Conservation (phyloP, 1,140 invertebrate genomes). For the Philaenus spumarius region DNA sequence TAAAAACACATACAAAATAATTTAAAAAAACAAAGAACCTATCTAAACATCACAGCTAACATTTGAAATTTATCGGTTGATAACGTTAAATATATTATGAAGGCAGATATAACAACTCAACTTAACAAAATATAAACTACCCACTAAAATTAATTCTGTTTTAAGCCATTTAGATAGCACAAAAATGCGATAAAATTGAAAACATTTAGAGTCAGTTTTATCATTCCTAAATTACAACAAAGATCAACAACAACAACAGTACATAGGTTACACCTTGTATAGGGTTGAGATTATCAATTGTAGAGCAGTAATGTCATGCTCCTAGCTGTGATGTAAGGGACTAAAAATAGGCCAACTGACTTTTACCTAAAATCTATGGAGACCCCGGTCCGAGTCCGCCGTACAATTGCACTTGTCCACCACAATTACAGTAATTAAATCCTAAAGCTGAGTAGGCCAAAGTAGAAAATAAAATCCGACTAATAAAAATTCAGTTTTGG, state of each 20-base stretch:
- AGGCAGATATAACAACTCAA: slow-evolving; percentile 3
- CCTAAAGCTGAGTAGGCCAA: slow-evolving; percentile 17
- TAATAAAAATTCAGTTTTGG: too few relatives aligned
- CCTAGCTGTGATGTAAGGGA: slow-evolving; percentile 9
- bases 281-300: too few relatives aligned
- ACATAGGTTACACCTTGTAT: slow-evolving; percentile 10
- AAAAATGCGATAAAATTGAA: slow-evolving; percentile 15
- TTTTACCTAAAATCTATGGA: background rate
- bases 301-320: too few relatives aligned
- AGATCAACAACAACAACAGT: slow-evolving; percentile 15
- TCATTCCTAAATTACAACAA: slow-evolving; percentile 14
- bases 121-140: background rate
- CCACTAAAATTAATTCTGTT: slow-evolving; percentile 8
- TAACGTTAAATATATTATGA: slow-evolving; percentile 7
- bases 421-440: too few relatives aligned
- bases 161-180: slow-evolving; percentile 14
- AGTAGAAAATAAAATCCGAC: background rate
- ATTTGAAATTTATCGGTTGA: slow-evolving; percentile 11
- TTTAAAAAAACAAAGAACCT: background rate
- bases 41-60: slow-evolving; percentile 16
- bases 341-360: slow-evolving; percentile 12
- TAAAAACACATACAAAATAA: slow-evolving; percentile 12
- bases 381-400: background rate
- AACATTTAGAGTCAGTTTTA: slow-evolving; percentile 17
- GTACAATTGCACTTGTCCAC: slow-evolving; percentile 12